Percentiles rank a stretch among this genome's conserved stretches.
phyloP scores from a whole-genome alignment of 2,113 vertebrate species.

The Nycticryphes semicollaris region DNA sequence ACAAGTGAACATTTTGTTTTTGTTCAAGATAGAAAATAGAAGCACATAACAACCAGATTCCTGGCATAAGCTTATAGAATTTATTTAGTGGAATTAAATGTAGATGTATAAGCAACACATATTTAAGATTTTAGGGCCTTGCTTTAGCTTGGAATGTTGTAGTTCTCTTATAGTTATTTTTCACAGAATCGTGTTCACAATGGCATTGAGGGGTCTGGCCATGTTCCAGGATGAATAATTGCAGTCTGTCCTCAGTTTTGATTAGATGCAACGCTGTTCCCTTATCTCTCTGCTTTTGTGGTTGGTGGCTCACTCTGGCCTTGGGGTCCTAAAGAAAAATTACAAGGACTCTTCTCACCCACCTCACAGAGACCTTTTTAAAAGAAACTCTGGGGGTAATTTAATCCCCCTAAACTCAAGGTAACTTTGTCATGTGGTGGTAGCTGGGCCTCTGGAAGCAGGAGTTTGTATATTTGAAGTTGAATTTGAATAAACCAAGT shows the following conservation, averaged over 20 bases:
- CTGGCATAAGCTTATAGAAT: neutral
- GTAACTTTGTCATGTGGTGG: neutral
- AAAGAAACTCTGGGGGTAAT: neutral
- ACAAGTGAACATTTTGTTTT: neutral
- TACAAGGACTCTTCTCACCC: neutral
- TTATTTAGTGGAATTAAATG: neutral
- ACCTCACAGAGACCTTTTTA: neutral
- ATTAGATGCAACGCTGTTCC: neutral
- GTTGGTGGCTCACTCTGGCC: neutral
- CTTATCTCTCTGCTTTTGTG: neutral
- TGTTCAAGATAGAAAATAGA: neutral
- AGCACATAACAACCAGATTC: neutral
- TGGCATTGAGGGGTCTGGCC: neutral
- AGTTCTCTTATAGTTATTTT: neutral
- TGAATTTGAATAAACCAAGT: neutral
- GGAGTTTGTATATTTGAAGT: neutral
- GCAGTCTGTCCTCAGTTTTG: neutral
- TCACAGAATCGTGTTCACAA: neutral
- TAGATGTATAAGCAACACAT: too few relatives aligned
- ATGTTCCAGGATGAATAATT: neutral
- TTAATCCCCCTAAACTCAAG: neutral
- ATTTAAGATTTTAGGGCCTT: neutral
- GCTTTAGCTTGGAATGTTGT: neutral
- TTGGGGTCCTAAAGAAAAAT: neutral
- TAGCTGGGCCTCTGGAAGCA: neutral